Evolutionary conservation across 2,797 vertebrate species (phyloP), one percentile per base, ranked within the genome.

Genomic region (Muscicapa striata): DNA sequence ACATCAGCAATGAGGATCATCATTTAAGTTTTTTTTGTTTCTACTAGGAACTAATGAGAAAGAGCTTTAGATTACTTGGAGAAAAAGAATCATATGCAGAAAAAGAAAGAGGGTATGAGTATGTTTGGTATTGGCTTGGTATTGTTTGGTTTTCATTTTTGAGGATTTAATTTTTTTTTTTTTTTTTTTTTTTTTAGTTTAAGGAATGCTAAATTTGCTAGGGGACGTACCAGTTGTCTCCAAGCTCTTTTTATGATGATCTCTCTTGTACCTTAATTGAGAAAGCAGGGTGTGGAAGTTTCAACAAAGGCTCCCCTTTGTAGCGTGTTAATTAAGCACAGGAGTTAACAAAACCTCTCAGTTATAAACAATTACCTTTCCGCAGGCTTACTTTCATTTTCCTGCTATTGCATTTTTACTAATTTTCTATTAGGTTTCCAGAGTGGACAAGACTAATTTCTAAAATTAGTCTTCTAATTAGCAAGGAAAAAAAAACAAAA

Each of bases 391-490:
- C 62, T 94, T 96, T 85, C 77, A 90, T 94, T 95, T 93, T 90
- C 68, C 67, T 81, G 64, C 70, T 59, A 59, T 82, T 34, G 17
- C 26, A 7, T 93, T 96, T 92, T 95, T 70, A 76, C 66, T 88
- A 63, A 75, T 93, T 96, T 86, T 95, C 77, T 75, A 55, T 90
- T 91, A 62, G 26, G 64, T 82, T 90, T 88, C 43, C 76, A 66
- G 58, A 77, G 77, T 90, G 94, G 88, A 95, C 91, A 94, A 83
- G 79, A 64, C 48, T 81, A 66, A 92, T 94, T 96, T 88, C 88
- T 94, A 91, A 95, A 94, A 95, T 95, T 94, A 91, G 87, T 86
- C 49, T 72, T 63, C 63, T 86, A 95, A 96, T 94, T 96, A 94
- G 59, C 22, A 75, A 88, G 66, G 38, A 11, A 55, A 61, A 32